Evolutionary conservation across 1,140 invertebrate genomes (phyloP), one percentile per base, ranked within the genome.

Genomic region (Drosophila melanica): DNA sequence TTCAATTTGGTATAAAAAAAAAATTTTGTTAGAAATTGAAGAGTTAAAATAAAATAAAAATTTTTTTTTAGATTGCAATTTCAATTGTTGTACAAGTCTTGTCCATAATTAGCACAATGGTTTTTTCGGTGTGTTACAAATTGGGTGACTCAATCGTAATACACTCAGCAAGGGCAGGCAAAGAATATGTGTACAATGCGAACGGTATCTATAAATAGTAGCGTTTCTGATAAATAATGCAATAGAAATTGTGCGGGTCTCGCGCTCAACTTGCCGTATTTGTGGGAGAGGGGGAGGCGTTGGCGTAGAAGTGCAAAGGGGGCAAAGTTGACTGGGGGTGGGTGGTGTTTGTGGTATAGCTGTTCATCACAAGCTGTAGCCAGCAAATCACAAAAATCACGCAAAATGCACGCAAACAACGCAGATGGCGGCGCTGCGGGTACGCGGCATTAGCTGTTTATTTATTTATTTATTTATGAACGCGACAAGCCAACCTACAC

Each of bases 391-490:
- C 67, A 65, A 60, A 57, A 71, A 70, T 44, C 81, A 81, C 63
- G 77, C 55, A 47, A 66, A 86, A 73, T 86, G 70, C 75, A 77
- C 81, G 59, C 75, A 62, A 41, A 37, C 14, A 67, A 48, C 45
- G 69, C 48, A 37, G 37, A 14, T 37, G 44, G 48, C 1, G n/a
- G 12, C 27, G 30, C 1, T 11, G 16, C 20, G 44, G 42, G 27
- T 35, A 57, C 42, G 18, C 20, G 37, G n/a, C 47, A 35, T 60
- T 42, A 58, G 42, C 58, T 71, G 54, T 62, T 77, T 86, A 73
- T 69, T 75, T 75, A 86, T 69, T 75, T 75, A 86, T 78, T 80
- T 85, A 72, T 86, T 87, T 80, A 81, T 76, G 76, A 84, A 69
- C 69, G 80, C 71, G 71, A 20, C 54, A 72, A 60, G 58, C 55